Conservation (phyloP, 2,113 vertebrate genomes). For the Alces alces region DNA sequence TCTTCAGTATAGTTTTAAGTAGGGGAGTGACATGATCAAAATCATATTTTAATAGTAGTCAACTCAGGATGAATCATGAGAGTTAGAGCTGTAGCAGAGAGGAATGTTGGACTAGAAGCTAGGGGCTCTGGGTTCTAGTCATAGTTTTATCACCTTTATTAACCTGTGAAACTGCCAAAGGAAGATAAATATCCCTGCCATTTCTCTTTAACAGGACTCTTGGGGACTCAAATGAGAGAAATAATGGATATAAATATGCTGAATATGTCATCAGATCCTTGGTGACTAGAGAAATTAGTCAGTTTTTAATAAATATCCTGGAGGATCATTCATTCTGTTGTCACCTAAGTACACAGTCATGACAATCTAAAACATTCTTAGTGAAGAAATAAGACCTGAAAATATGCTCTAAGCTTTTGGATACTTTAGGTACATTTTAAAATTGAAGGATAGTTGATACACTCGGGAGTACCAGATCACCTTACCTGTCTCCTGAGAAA, state of each 20-base stretch:
- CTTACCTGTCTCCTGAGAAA: neutral
- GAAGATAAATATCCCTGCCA: neutral
- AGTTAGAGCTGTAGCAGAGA: neutral
- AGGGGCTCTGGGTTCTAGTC: neutral
- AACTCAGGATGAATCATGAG: neutral
- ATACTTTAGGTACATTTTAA: neutral
- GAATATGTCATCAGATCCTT: neutral
- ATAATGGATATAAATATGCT: neutral
- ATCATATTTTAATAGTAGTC: neutral
- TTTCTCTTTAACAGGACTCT: neutral
- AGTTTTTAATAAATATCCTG: slow-evolving; percentile 26
- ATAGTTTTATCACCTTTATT: neutral
- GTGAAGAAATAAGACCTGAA: slow-evolving; percentile 30
- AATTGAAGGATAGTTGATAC: neutral
- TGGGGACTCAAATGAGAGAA: neutral
- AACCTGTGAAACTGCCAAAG: neutral
- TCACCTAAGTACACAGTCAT: neutral
- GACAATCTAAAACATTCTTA: slow-evolving; percentile 21
- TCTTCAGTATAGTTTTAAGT: slow-evolving; percentile 1
- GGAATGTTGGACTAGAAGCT: neutral
- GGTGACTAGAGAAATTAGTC: neutral
- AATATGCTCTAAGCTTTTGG: neutral
- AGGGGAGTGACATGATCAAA: neutral
- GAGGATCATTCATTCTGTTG: neutral
- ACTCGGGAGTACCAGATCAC: neutral